These are phyloP conservation scores for Drosophila lini DNA, from an alignment of 1,140 invertebrate genomes.

Conservation along the genomic window DNA sequence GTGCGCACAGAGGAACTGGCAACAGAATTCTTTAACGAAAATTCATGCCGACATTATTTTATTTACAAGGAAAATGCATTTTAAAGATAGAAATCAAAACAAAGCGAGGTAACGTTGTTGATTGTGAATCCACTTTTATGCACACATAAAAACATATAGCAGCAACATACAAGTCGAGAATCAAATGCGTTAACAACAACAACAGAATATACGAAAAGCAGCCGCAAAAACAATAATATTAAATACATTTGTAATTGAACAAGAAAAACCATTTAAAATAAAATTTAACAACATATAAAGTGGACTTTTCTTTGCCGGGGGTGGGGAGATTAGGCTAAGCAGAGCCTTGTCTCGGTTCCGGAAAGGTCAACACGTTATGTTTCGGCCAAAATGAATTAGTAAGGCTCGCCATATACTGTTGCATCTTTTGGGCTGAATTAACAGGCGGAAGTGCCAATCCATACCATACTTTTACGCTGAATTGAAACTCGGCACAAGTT, in stretches of 20 bases:
- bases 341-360: no score
- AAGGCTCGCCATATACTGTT: no score
- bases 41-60: slow-evolving; percentile 73
- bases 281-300: slow-evolving; percentile 74
- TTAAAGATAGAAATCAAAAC: slow-evolving; percentile 56
- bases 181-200: slow-evolving; percentile 57
- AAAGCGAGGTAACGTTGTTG: slow-evolving; percentile 39
- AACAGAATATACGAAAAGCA: slow-evolving; percentile 44
- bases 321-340: background rate
- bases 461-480: no score
- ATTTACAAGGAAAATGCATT: slow-evolving; percentile 72
- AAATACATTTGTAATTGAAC: slow-evolving; percentile 82
- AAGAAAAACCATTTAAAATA: slow-evolving; percentile 78
- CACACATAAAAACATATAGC: slow-evolving; percentile 43
- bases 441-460: no score
- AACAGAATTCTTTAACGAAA: slow-evolving; percentile 67
- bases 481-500: no score
- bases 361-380: no score
- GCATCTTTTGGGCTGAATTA: no score
- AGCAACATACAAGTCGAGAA: slow-evolving; percentile 42
- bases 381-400: no score
- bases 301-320: slow-evolving; percentile 30
- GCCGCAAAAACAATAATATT: slow-evolving; percentile 71
- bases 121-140: slow-evolving; percentile 62
- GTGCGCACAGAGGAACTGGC: slow-evolving; percentile 43